A percentile compares a stretch with the other conserved stretches of the same genome.
These are phyloP conservation scores for Cheilosia variabilis DNA, from an alignment of 2,888 invertebrate genomes.

Conservation along the genomic window DNA sequence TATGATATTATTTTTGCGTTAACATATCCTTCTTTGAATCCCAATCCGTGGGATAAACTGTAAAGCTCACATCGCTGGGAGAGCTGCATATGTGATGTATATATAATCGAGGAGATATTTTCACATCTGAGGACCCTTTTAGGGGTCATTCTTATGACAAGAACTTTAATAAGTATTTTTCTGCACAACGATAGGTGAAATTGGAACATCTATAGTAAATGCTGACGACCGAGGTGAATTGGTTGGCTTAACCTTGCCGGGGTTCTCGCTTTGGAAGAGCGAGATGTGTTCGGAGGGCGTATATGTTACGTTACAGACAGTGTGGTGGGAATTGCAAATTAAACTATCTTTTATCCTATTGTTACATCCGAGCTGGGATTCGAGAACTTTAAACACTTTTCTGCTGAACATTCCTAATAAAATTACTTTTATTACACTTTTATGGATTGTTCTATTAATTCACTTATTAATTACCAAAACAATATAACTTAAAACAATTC, in stretches of 20 bases:
- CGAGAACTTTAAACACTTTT: too few relatives aligned
- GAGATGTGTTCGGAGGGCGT: not conserved
- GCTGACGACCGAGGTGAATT: too few relatives aligned
- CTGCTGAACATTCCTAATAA: too few relatives aligned
- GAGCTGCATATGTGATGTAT: not conserved
- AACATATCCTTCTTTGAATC: conserved; percentile 40
- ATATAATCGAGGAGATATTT: not conserved
- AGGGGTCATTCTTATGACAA: conserved; percentile 32
- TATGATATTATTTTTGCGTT: conserved; percentile 45
- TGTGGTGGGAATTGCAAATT: too few relatives aligned
- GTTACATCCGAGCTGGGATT: too few relatives aligned
- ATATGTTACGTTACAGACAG: too few relatives aligned
- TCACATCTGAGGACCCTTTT: conserved; percentile 4
- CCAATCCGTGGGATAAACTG: conserved; percentile 45
- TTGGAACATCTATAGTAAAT: not conserved
- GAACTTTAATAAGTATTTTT: conserved; percentile 25
- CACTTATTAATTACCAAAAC: too few relatives aligned
- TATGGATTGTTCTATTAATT: too few relatives aligned
- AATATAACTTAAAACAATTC: too few relatives aligned
- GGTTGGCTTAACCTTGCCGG: too few relatives aligned
- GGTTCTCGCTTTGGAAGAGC: not conserved
- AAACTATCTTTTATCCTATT: too few relatives aligned
- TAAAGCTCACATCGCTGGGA: conserved; percentile 27
- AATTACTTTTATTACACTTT: too few relatives aligned
- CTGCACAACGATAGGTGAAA: not conserved